Base-by-base conservation (phyloP, 2,888 invertebrate species). In the Alloscopus bannaensis region DNA sequence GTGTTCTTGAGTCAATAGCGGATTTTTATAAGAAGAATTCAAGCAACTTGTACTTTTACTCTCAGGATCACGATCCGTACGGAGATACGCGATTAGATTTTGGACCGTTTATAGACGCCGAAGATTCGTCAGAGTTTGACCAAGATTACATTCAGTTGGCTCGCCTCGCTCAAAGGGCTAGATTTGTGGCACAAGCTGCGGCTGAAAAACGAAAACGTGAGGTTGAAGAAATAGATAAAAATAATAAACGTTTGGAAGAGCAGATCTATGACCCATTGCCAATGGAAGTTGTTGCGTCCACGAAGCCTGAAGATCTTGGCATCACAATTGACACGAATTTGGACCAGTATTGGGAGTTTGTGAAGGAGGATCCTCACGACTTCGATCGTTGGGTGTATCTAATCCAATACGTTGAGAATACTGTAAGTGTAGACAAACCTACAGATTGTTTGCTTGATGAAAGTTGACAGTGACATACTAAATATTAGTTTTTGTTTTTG, bases 331-430 rank as follows among this genome's bases (percentile, higher is more conserved):
- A 82, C 29, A 83, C 84, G 2, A 81, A 71, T 2, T 65, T 87
- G 52, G 85, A 86, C 1, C 86, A 86, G 45, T 87, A 86, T 66
- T 87, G 87, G 87, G 83, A 86, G 24, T 86, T 86, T 83, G 87
- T 87, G 0, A 85, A 85, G 36, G 86, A 87, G 22, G 86, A 86
- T 65, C 87, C 87, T 0, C 85, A 86, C 57, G 87, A 87, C 73
- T 87, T 87, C 68, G 86, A 87, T 81, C 83, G 87, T 11, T 87
- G 87, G 87, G 85, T 86, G 1, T 86, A 86, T 71, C 81, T 87
- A 1, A 84, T 87, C 29, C 85, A 86, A 47, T 86, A 87, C 66
- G 86, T 84, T 3, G 87, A 87, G 80, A 83, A 71, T 18, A 82
- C 81, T 57, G 87, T 87, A 78, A 84, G 84, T 47, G 40, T 13